phyloP scores from a whole-genome alignment of 1,140 invertebrate genomes.

The Drusus annulatus region DNA sequence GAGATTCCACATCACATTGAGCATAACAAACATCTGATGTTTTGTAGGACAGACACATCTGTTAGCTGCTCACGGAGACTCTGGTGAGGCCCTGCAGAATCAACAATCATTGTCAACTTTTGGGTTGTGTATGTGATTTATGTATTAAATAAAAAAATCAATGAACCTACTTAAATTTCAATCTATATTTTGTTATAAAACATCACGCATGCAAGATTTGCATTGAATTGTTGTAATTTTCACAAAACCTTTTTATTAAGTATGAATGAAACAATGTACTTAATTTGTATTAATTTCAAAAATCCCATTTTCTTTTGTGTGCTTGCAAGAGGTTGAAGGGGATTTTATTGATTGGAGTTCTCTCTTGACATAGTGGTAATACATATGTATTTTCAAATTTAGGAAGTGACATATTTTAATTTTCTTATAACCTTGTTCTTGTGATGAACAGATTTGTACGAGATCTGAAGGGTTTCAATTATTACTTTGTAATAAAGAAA shows the following conservation, averaged over 20 bases:
- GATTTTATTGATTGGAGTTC: slow-evolving; percentile 10
- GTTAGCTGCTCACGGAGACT: no score
- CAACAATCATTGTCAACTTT: slow-evolving; percentile 12
- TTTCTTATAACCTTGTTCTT: slow-evolving; percentile 45
- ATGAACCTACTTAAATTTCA: slow-evolving; percentile 25
- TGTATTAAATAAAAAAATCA: neutral
- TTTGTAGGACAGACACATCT: no score
- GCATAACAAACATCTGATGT: no score
- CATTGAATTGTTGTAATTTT: slow-evolving; percentile 23
- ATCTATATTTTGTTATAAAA: neutral
- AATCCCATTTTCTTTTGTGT: slow-evolving; percentile 30
- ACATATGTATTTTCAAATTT: neutral
- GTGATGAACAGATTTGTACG: slow-evolving; percentile 43
- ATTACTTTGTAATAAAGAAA: slow-evolving; percentile 65
- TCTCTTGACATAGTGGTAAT: slow-evolving; percentile 17
- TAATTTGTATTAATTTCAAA: slow-evolving; percentile 33
- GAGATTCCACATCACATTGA: no score
- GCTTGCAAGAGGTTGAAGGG: neutral
- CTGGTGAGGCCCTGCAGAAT: no score
- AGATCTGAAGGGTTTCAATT: slow-evolving; percentile 47
- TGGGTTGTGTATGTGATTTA: slow-evolving; percentile 18
- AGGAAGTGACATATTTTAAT: slow-evolving; percentile 47
- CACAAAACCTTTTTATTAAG: neutral
- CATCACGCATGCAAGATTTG: neutral
- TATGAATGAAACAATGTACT: slow-evolving; percentile 30